Evolutionary conservation across 1,140 invertebrate species (phyloP).

Genomic region (Lucilia sericata): DNA sequence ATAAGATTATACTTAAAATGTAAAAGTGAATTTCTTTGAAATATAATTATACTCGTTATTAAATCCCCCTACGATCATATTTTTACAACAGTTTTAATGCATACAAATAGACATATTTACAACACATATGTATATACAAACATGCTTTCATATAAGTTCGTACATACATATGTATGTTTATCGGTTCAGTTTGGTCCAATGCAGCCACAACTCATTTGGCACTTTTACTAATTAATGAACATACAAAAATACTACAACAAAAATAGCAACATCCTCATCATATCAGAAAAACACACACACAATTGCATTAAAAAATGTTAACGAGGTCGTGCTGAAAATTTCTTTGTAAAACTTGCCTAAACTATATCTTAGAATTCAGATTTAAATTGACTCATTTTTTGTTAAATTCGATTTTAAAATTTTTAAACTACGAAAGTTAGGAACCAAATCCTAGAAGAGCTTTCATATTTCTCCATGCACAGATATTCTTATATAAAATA

Average conservation of each 20-base stretch:
- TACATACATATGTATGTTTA: neutral
- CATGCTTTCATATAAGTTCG: neutral
- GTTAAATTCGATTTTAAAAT: too few relatives aligned
- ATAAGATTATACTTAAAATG: conserved; percentile 17
- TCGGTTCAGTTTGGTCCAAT: neutral
- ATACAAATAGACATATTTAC: neutral
- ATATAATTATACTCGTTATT: conserved; percentile 27
- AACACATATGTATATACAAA: neutral
- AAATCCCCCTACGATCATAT: neutral
- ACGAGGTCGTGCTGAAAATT: too few relatives aligned
- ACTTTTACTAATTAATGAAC: conserved; percentile 27
- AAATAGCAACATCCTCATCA: neutral
- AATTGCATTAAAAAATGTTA: too few relatives aligned
- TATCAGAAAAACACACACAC: neutral
- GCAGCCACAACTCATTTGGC: conserved; percentile 25
- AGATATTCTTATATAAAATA: too few relatives aligned
- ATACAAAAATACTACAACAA: neutral
- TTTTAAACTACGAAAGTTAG: too few relatives aligned
- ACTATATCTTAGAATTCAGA: too few relatives aligned
- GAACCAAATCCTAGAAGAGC: too few relatives aligned
- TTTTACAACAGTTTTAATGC: neutral
- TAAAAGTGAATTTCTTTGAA: conserved; percentile 27
- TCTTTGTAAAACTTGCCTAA: too few relatives aligned
- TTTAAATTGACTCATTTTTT: too few relatives aligned
- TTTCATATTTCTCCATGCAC: too few relatives aligned